These are phyloP conservation scores for Budorcas taxicolor DNA, from an alignment of 2,113 vertebrate species.

Conservation along the genomic window DNA sequence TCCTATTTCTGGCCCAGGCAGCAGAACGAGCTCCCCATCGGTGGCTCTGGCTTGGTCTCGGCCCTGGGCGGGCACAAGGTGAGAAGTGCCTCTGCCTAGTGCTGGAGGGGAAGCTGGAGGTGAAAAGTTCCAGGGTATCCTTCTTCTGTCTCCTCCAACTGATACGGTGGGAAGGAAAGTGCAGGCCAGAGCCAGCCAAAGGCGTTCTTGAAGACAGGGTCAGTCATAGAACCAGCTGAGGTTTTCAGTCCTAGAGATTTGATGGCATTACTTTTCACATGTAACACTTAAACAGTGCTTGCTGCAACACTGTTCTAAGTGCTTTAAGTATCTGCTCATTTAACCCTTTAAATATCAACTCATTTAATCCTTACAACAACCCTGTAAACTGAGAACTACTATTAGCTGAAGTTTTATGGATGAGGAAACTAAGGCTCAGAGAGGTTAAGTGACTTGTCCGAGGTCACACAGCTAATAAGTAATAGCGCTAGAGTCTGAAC, in stretches of 20 bases:
- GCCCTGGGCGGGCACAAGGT: not conserved
- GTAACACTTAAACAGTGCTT: not conserved
- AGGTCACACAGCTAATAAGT: not conserved
- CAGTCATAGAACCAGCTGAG: not conserved
- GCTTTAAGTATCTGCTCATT: conserved; percentile 3
- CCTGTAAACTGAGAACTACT: not conserved
- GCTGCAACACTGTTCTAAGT: not conserved
- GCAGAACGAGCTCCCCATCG: not conserved
- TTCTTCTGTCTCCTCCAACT: not conserved
- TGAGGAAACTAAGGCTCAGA: not conserved
- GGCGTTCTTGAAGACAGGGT: not conserved
- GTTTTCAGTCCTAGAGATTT: not conserved
- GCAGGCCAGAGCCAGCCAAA: not conserved
- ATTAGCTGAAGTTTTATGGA: conserved; percentile 2
- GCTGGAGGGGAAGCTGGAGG: not conserved
- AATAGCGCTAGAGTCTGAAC: not conserved
- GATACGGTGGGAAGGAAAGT: not conserved
- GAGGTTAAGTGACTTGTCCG: not conserved
- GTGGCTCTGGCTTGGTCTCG: not conserved
- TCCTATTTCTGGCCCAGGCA: not conserved
- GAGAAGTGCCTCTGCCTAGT: not conserved
- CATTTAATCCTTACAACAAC: not conserved
- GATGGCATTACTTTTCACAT: not conserved
- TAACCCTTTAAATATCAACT: not conserved
- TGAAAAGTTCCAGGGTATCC: not conserved